Percentiles rank a stretch among this genome's conserved stretches.
Conservation (phyloP, 2,113 vertebrate species). For the Corythornis vintsioides region DNA sequence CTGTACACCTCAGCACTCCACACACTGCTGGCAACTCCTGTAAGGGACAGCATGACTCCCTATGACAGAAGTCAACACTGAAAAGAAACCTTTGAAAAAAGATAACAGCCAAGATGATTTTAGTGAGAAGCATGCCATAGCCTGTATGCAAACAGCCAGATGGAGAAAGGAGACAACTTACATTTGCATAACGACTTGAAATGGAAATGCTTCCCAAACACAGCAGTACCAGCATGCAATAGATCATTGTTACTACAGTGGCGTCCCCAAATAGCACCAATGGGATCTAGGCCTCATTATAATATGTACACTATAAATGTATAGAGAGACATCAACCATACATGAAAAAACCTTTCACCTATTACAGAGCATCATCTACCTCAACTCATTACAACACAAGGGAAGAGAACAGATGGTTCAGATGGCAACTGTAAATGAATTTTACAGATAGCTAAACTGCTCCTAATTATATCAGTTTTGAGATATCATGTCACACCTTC, state of each 20-base stretch:
- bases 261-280: conserved; percentile 2
- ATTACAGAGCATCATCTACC: neutral
- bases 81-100: neutral
- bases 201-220: conserved; percentile 42
- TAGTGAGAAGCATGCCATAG: neutral
- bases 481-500: neutral
- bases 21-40: neutral
- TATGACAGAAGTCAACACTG: neutral
- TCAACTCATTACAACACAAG: neutral
- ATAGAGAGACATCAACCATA: neutral
- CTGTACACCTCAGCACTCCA: neutral
- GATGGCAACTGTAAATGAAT: conserved; percentile 34
- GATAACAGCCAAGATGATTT: neutral
- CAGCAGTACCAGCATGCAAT: neutral
- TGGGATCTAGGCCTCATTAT: neutral
- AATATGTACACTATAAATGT: conserved; percentile 13
- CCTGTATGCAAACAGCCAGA: conserved; percentile 27
- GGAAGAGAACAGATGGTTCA: conserved; percentile 45
- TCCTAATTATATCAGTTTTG: conserved; percentile 5
- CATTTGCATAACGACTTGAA: conserved; percentile 9
- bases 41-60: neutral
- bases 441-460: conserved; percentile 31
- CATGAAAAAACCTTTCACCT: conserved; percentile 23
- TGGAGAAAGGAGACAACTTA: conserved; percentile 6
- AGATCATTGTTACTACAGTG: neutral